phyloP scores from a whole-genome alignment of 2,888 invertebrate genomes.

The Leistus spinibarbis region DNA sequence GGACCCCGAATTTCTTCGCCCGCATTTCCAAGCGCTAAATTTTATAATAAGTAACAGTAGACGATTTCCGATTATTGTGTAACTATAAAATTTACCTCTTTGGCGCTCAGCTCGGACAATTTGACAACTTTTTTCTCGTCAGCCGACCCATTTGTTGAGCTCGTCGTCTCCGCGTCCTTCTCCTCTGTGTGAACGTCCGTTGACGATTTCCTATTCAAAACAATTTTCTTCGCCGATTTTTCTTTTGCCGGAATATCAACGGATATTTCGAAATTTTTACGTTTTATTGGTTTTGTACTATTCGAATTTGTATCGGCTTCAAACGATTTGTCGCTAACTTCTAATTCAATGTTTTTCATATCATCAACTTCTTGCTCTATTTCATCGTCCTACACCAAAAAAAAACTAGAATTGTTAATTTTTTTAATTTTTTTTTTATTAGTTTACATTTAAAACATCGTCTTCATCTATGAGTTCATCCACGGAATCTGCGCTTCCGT shows the following conservation, averaged over 20 bases:
- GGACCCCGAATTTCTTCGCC: constrained; percentile 80
- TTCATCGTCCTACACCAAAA: constrained; percentile 52
- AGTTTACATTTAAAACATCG: constrained; percentile 61
- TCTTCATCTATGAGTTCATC: constrained; percentile 62
- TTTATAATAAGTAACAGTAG: constrained; percentile 44
- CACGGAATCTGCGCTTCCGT: constrained; percentile 54
- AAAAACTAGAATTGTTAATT: constrained; percentile 35
- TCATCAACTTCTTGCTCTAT: constrained; percentile 53
- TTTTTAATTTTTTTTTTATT: constrained; percentile 8
- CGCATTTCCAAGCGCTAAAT: constrained; percentile 70
- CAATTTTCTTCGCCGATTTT: constrained; percentile 64
- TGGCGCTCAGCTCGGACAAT: constrained; percentile 62
- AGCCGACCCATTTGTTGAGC: constrained; percentile 51
- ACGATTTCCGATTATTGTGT: background rate
- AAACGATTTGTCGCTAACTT: constrained; percentile 45
- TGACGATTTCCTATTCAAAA: constrained; percentile 63
- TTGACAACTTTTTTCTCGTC: constrained; percentile 63
- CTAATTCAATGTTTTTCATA: constrained; percentile 50
- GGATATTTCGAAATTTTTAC: constrained; percentile 41
- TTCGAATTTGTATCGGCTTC: constrained; percentile 20
- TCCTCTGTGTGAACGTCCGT: constrained; percentile 22
- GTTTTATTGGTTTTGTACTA: constrained; percentile 19
- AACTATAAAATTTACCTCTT: constrained; percentile 58
- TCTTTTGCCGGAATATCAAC: constrained; percentile 46
- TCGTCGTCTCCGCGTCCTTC: constrained; percentile 38